A percentile compares a stretch with the other conserved stretches of the same genome.
Evolutionary conservation across 2,888 invertebrate genomes (phyloP).

Genomic region (Icerya purchasi): DNA sequence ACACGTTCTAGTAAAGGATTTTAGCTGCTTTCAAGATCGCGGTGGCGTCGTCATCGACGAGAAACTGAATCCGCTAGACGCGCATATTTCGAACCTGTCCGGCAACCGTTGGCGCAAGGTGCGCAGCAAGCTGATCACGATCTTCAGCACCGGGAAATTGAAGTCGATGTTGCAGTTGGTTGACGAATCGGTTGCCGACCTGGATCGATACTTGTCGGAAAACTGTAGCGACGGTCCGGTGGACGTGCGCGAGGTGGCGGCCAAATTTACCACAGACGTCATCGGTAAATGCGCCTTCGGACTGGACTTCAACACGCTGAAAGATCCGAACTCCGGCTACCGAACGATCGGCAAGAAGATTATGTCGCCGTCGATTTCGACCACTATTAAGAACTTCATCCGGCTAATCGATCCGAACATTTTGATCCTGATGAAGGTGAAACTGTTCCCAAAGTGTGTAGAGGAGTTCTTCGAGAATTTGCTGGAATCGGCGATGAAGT

Average conservation of each 20-base stretch:
- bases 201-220: neutral
- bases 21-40: slow-evolving; percentile 28
- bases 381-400: slow-evolving; percentile 16
- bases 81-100: slow-evolving; percentile 25
- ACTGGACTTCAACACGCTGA: slow-evolving; percentile 26
- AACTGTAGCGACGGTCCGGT: slow-evolving; percentile 12
- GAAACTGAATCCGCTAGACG: slow-evolving; percentile 22
- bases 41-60: slow-evolving; percentile 23
- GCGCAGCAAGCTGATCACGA: slow-evolving; percentile 30
- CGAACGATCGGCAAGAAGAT: slow-evolving; percentile 23
- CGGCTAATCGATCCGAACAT: slow-evolving; percentile 15
- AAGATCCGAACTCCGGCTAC: slow-evolving; percentile 26
- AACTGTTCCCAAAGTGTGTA: slow-evolving; percentile 16
- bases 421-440: slow-evolving; percentile 16
- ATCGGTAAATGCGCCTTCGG: slow-evolving; percentile 31
- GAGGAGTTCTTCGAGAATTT: slow-evolving; percentile 24
- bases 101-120: slow-evolving; percentile 31
- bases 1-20: slow-evolving; percentile 28
- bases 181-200: slow-evolving; percentile 17
- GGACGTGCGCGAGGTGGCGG: slow-evolving; percentile 26
- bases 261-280: slow-evolving; percentile 29
- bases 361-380: slow-evolving; percentile 23
- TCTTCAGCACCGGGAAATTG: slow-evolving; percentile 32
- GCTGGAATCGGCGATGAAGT: slow-evolving; percentile 25
- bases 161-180: slow-evolving; percentile 30